A percentile compares a stretch with the other conserved stretches of the same genome.
phyloP scores from a whole-genome alignment of 2,113 vertebrate genomes.

The Lethenteron reissneri region DNA sequence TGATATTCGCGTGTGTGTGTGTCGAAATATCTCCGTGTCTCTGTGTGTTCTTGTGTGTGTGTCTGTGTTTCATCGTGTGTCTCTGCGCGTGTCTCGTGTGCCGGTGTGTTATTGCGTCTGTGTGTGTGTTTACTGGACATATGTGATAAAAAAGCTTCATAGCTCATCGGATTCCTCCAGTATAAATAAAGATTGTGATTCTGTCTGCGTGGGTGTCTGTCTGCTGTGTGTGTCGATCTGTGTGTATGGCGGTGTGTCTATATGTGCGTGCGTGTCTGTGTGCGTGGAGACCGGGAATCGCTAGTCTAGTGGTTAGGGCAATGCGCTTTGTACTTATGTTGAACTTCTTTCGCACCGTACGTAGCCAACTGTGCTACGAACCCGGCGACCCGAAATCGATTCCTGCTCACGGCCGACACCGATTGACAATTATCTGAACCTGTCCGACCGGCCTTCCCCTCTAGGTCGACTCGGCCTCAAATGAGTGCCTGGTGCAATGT shows the following conservation, averaged over 20 bases:
- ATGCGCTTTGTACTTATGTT: too few species aligned
- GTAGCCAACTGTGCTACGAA: too few species aligned
- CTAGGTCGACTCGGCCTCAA: too few species aligned
- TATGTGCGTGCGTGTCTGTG: slow-evolving; percentile 1
- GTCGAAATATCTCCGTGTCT: neutral
- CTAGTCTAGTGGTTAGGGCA: too few species aligned
- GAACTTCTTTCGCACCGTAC: too few species aligned
- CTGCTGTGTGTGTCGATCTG: neutral
- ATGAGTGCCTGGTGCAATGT: too few species aligned
- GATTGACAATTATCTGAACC: too few species aligned
- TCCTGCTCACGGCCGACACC: too few species aligned
- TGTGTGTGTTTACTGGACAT: neutral
- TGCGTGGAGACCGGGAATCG: neutral
- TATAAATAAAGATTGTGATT: too few species aligned
- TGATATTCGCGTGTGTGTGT: neutral
- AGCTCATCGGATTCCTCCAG: too few species aligned
- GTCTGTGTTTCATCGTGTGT: neutral
- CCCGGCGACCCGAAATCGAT: too few species aligned
- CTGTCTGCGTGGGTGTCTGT: neutral
- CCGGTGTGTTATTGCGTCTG: neutral
- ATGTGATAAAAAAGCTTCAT: neutral
- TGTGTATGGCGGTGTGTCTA: neutral
- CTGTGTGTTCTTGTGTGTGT: neutral
- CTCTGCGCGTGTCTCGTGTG: neutral
- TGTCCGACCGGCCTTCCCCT: too few species aligned